Conservation (phyloP, 2,797 vertebrate genomes). For the Lerista edwardsae region DNA sequence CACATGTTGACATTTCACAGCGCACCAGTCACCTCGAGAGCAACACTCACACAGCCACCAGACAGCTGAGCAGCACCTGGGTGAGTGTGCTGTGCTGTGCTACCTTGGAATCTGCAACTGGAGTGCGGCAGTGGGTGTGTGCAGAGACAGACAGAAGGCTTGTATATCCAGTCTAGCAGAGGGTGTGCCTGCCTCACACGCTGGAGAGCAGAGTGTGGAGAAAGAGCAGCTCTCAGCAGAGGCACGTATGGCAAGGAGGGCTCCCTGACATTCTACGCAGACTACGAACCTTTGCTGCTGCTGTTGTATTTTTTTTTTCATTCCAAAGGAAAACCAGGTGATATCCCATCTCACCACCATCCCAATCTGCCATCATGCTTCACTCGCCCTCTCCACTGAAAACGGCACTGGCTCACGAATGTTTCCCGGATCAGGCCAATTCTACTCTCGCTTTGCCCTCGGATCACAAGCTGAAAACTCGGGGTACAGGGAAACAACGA, state of each 20-base stretch:
- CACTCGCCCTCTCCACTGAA: conserved; percentile 81
- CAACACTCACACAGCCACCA: background rate
- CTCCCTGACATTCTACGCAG: conserved; percentile 56
- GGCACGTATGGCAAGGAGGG: conserved; percentile 74
- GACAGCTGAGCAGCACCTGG: conserved; percentile 30
- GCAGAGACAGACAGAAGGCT: conserved; percentile 67
- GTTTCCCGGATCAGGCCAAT: conserved; percentile 80
- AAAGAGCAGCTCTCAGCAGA: conserved; percentile 50
- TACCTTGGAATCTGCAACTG: conserved; percentile 14
- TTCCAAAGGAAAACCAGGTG: conserved; percentile 10
- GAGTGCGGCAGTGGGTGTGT: conserved; percentile 74
- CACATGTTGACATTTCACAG: background rate
- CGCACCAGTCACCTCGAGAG: background rate
- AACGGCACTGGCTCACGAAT: conserved; percentile 79
- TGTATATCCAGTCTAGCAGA: conserved; percentile 81
- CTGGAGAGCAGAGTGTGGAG: conserved; percentile 59
- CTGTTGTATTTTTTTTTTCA: background rate
- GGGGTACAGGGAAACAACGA: conserved; percentile 78
- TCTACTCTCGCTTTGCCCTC: conserved; percentile 83
- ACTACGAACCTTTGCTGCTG: conserved; percentile 1
- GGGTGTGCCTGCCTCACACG: conserved; percentile 76
- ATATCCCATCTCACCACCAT: conserved; percentile 41
- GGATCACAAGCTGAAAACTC: conserved; percentile 79
- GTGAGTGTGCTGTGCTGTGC: conserved; percentile 39
- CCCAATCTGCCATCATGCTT: conserved; percentile 71